phyloP scores from a whole-genome alignment of 1,140 invertebrate species.

The Oryctes rhinoceros region DNA sequence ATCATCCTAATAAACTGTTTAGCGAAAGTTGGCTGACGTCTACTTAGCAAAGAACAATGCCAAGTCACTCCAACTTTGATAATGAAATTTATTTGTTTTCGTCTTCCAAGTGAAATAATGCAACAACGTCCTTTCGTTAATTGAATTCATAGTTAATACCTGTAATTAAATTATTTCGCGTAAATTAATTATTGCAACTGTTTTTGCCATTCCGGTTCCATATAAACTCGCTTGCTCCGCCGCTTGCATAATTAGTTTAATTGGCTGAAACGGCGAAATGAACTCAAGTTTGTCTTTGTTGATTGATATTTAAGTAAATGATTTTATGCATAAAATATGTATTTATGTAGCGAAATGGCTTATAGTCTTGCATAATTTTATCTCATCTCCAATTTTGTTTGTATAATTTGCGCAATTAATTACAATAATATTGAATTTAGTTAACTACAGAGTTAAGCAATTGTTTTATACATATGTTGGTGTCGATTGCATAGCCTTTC shows the following conservation, averaged over 20 bases:
- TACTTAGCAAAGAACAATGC: neutral
- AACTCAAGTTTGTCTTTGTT: neutral
- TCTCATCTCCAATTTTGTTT: no score
- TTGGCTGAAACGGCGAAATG: neutral
- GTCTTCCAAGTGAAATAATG: neutral
- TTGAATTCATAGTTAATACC: slow-evolving; percentile 6
- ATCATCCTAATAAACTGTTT: no score
- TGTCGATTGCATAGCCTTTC: no score
- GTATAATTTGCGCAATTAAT: no score
- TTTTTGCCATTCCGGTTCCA: neutral
- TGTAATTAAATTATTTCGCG: slow-evolving; percentile 28
- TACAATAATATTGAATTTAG: no score
- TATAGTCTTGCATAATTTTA: no score
- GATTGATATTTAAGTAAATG: no score
- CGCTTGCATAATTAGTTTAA: neutral
- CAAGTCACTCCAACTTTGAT: slow-evolving; percentile 4
- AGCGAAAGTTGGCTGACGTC: no score
- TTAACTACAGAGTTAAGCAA: no score
- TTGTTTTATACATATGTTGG: no score
- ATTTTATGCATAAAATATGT: no score
- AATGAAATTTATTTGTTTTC: slow-evolving; percentile 10
- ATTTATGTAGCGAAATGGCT: no score
- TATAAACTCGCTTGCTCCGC: neutral
- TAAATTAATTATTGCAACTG: slow-evolving; percentile 18
- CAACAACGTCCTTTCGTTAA: neutral